phyloP scores from a whole-genome alignment of 2,888 invertebrate species.

The Drosophila kambysellisi region DNA sequence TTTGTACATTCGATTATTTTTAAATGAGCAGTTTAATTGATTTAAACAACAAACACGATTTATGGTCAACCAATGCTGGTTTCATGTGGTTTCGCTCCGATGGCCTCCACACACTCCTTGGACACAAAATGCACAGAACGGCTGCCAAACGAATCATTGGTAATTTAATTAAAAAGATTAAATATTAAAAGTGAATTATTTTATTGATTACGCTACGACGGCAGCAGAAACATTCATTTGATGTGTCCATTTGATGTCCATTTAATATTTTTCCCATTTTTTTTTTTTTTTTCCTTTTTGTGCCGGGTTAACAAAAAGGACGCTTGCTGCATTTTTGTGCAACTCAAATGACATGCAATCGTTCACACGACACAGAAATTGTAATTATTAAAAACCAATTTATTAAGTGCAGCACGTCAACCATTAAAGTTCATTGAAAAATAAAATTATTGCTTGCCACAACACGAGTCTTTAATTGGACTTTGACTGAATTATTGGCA shows the following conservation, averaged over 20 bases:
- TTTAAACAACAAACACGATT: slow-evolving; percentile 69
- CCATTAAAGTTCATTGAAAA: neutral
- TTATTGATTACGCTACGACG: slow-evolving; percentile 55
- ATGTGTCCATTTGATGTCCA: slow-evolving; percentile 32
- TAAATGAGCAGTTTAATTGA: slow-evolving; percentile 72
- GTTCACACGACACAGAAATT: slow-evolving; percentile 10
- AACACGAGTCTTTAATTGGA: neutral
- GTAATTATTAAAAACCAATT: slow-evolving; percentile 1
- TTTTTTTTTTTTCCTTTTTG: neutral
- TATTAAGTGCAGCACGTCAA: slow-evolving; percentile 1
- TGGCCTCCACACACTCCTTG: slow-evolving; percentile 27
- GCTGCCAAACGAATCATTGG: slow-evolving; percentile 54
- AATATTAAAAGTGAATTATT: slow-evolving; percentile 78
- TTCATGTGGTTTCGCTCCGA: slow-evolving; percentile 26
- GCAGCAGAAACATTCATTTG: slow-evolving; percentile 1
- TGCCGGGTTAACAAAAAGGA: slow-evolving; percentile 10
- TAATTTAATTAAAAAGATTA: slow-evolving; percentile 79
- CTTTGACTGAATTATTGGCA: neutral
- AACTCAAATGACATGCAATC: slow-evolving; percentile 23
- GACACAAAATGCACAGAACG: slow-evolving; percentile 25
- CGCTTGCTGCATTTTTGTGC: slow-evolving; percentile 15
- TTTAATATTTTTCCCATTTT: slow-evolving; percentile 13
- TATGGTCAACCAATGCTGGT: slow-evolving; percentile 46
- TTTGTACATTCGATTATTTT: slow-evolving; percentile 66
- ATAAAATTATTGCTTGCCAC: neutral